These are phyloP conservation scores for Archaeoteleia sp. DNA, from an alignment of 2,888 invertebrate genomes.

Conservation along the genomic window DNA sequence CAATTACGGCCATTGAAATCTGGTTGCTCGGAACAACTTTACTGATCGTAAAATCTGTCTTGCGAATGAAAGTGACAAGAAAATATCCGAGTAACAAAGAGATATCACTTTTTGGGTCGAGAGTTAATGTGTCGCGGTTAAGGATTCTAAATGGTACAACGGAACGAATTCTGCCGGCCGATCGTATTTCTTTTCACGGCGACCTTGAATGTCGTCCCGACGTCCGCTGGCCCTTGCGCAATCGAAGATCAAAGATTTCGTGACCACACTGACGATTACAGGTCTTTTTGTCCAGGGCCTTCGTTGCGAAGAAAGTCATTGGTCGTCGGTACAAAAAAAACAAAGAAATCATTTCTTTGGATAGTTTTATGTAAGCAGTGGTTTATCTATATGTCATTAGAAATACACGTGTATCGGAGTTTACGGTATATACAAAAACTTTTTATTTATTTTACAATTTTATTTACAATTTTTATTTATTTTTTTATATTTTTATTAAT, in stretches of 20 bases:
- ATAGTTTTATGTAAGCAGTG: too few relatives aligned
- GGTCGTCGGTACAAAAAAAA: conserved; percentile 7
- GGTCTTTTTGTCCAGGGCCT: conserved; percentile 5
- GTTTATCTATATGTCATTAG: too few relatives aligned
- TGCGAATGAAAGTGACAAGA: conserved; percentile 45
- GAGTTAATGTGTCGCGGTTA: conserved; percentile 35
- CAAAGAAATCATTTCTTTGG: conserved; percentile 4
- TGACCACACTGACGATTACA: conserved; percentile 25
- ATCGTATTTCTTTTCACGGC: conserved; percentile 56
- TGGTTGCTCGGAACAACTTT: conserved; percentile 10
- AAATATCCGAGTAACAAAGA: conserved; percentile 34
- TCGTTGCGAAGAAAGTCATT: conserved; percentile 2
- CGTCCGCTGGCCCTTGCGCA: conserved; percentile 39
- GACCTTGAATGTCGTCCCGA: conserved; percentile 64
- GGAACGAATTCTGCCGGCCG: conserved; percentile 55
- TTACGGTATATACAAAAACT: too few relatives aligned
- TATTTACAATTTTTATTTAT: conserved; percentile 1
- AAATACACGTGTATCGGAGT: too few relatives aligned
- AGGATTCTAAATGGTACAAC: conserved; percentile 32
- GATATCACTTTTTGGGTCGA: conserved; percentile 41
- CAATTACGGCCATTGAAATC: conserved; percentile 30
- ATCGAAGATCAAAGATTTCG: conserved; percentile 40
- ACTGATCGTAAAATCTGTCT: conserved; percentile 31
- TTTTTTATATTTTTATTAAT: too few relatives aligned
- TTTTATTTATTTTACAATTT: too few relatives aligned